Evolutionary conservation across 2,113 vertebrate species (phyloP).

Genomic region (Tenebrosternarchus preto): DNA sequence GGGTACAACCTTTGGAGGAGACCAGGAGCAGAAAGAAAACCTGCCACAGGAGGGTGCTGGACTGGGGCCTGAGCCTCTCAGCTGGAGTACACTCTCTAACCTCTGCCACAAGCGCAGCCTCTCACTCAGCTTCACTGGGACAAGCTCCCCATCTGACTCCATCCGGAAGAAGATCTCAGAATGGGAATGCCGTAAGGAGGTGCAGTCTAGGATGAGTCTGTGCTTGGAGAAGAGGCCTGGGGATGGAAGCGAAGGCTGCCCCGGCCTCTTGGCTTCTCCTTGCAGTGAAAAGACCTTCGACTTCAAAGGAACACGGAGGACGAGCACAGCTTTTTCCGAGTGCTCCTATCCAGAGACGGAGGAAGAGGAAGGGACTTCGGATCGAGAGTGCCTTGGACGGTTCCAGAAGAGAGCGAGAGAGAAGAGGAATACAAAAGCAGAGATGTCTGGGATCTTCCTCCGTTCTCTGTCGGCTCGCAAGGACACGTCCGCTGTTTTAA

Average conservation of each 20-base stretch:
- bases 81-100: slow-evolving; percentile 82
- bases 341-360: slow-evolving; percentile 92
- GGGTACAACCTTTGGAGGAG: slow-evolving; percentile 58
- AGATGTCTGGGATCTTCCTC: slow-evolving; percentile 76
- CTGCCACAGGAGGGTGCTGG: slow-evolving; percentile 68
- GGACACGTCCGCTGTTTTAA: slow-evolving; percentile 92
- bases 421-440: slow-evolving; percentile 74
- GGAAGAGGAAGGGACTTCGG: slow-evolving; percentile 85
- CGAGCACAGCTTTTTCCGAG: slow-evolving; percentile 95
- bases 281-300: slow-evolving; percentile 94
- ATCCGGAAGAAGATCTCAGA: slow-evolving; percentile 95
- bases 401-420: slow-evolving; percentile 75
- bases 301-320: slow-evolving; percentile 90
- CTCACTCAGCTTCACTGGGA: slow-evolving; percentile 74
- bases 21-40: slow-evolving; percentile 71
- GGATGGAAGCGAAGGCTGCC: slow-evolving; percentile 85
- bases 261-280: slow-evolving; percentile 87
- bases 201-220: slow-evolving; percentile 81
- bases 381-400: slow-evolving; percentile 80
- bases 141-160: slow-evolving; percentile 77
- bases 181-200: slow-evolving; percentile 91
- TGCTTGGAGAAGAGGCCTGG: slow-evolving; percentile 84
- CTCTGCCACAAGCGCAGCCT: slow-evolving; percentile 75
- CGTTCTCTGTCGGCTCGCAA: slow-evolving; percentile 80
- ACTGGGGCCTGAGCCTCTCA: slow-evolving; percentile 71